Evolutionary conservation across 2,888 invertebrate species (phyloP), one percentile per base, ranked within the genome.

Genomic region (Epirrita christyi): DNA sequence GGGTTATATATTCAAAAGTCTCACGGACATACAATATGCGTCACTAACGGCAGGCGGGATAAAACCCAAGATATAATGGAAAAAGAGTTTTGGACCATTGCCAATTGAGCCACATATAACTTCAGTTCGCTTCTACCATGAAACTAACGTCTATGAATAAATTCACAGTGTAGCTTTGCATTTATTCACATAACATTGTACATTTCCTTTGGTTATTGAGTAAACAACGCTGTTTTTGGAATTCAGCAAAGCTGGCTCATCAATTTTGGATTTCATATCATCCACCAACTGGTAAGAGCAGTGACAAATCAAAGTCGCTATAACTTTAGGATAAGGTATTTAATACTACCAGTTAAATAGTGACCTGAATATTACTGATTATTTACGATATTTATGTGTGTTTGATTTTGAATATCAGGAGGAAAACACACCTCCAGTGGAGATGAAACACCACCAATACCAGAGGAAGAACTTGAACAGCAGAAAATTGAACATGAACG

Each of bases 211-310:
- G 55, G 62, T 70, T 53, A 56, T 49, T 65, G 42, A 47, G 36
- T 29, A 50, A 54, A 52, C 43, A 28, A 15, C 15, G 34, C 11
- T 46, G 46, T 51, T 34, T 57, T 44, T 59, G 56, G 7, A 53
- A 59, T 57, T 61, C 36, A 53, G 63, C 52, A 95, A 59, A 95
- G 91, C 95, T 96, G 96, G 96, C 96, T 93, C 96, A 96, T 89
- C 96, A 96, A 93, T 96, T 96, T 92, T 96, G 96, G 96, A 96
- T 96, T 83, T 96, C 96, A 63, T 96, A 95, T 91, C 95, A 96
- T 92, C 96, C 96, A 78, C 95, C 95, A 76, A 95, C 95, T 92
- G 95, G 95, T 90, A 78, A 89, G 21, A 21, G 21, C 21, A 21
- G 21, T 4, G 2, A 21, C 21, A 21, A 21, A 21, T 3, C 21